Evolutionary conservation across 2,113 vertebrate genomes (phyloP), one percentile per base, ranked within the genome.

Genomic region (Echinops telfairi): DNA sequence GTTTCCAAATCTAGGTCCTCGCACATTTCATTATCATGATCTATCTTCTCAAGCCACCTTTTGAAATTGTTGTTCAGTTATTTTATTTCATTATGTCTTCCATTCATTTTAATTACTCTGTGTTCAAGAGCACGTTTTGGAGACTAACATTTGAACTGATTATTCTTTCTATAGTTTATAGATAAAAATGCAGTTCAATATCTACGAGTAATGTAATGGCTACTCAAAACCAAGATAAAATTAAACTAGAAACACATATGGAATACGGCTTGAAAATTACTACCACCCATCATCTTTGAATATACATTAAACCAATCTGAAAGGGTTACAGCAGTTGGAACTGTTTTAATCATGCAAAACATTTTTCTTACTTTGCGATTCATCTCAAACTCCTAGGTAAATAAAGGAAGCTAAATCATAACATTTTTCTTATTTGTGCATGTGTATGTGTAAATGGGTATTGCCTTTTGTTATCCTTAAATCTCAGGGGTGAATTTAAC

Each of bases 281-380:
- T 75, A 64, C 8, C 83, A 23, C 15, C 47, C 82, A 53, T 81
- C 36, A 23, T 75, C 29, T 47, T 90, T 81, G 89, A 92, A 88
- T 95, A 82, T 27, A 92, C 90, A 83, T 82, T 95, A 83, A 71
- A 17, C 6, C 31, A 88, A 91, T 92, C 70, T 94, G 66, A 89
- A 95, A 79, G 20, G 79, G 36, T 47, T 90, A 75, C 0, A 75
- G 77, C 47, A 88, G 9, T 43, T 94, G 83, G 3, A 70, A 75
- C 82, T 96, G 40, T 91, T 93, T 92, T 93, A 71, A 90, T 85
- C 40, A 70, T 82, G 76, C 7, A 79, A 86, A 92, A 71, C 38
- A 2, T 19, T 38, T 95, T 93, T 78, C 19, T 36, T 43, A 86
- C 17, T 91, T 93, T 92, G 75, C 75, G 71, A 86, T 91, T 92